Percentiles rank a stretch among this genome's conserved stretches.
Conservation (phyloP, 1,140 invertebrate species). For the Aphidius ervi region DNA sequence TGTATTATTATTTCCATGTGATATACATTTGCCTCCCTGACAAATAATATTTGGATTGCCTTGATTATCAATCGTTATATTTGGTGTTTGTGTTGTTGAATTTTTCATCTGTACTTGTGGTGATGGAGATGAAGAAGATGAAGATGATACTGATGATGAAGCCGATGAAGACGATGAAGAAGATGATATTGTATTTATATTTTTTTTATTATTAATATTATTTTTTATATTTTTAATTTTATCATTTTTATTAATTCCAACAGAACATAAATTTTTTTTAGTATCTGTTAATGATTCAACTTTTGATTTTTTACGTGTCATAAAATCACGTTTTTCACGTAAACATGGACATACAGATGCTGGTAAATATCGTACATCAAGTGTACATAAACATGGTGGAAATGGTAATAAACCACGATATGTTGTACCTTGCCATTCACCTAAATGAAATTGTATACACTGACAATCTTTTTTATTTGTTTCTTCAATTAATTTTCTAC, state of each 20-base stretch:
- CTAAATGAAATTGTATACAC: conserved; percentile 16
- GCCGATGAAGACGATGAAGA: background rate
- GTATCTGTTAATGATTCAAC: background rate
- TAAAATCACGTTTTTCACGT: background rate
- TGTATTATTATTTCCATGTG: conserved; percentile 40
- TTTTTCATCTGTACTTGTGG: conserved; percentile 42
- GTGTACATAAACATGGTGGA: conserved; percentile 20
- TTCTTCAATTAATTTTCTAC: background rate
- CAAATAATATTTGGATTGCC: background rate
- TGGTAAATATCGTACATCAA: conserved; percentile 8
- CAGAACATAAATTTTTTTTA: background rate
- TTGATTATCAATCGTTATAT: conserved; percentile 35
- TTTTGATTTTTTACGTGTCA: conserved; percentile 6
- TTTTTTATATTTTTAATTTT: background rate
- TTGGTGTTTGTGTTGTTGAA: conserved; percentile 47
- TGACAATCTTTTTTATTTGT: conserved; percentile 12
- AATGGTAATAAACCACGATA: conserved; percentile 14
- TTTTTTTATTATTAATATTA: background rate
- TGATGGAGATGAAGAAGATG: background rate
- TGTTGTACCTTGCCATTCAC: conserved; percentile 18
- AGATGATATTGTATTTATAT: background rate
- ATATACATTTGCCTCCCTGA: conserved; percentile 37
- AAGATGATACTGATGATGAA: too few species aligned
- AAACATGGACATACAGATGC: conserved; percentile 15
- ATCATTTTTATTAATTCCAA: background rate